These are phyloP conservation scores for Oryzias sinensis DNA, from an alignment of 2,797 vertebrate species.

Conservation along the genomic window DNA sequence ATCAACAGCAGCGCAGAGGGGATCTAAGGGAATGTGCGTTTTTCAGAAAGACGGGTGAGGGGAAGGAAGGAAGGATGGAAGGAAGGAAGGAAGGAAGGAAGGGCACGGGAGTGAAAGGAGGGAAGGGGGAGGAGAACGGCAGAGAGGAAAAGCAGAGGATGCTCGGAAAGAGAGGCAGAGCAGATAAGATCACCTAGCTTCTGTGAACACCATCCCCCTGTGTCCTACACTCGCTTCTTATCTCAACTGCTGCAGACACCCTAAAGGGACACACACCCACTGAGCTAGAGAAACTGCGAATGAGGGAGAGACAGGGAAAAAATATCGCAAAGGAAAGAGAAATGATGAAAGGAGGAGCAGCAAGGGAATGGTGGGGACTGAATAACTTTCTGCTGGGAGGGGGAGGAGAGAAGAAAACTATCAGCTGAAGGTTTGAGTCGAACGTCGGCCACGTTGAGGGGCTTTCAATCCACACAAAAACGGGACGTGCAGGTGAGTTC, in stretches of 20 bases:
- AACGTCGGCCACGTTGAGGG: slow-evolving; percentile 39
- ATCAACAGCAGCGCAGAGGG: slow-evolving; percentile 72
- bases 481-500: slow-evolving; percentile 27
- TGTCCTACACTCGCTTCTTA: slow-evolving; percentile 81
- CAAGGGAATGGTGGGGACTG: slow-evolving; percentile 55
- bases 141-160: slow-evolving; percentile 49
- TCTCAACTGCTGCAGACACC: slow-evolving; percentile 79
- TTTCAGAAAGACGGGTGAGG: slow-evolving; percentile 10
- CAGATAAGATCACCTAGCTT: slow-evolving; percentile 80
- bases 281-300: slow-evolving; percentile 38
- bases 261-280: slow-evolving; percentile 79
- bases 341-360: slow-evolving; percentile 62
- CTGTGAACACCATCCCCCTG: slow-evolving; percentile 83
- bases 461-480: slow-evolving; percentile 51
- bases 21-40: slow-evolving; percentile 60
- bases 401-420: slow-evolving; percentile 55
- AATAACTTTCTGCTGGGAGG: slow-evolving; percentile 53
- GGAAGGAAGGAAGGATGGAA: slow-evolving; percentile 10
- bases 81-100: slow-evolving; percentile 29
- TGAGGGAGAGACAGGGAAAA: slow-evolving; percentile 23
- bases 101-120: slow-evolving; percentile 42
- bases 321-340: slow-evolving; percentile 38
- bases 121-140: slow-evolving; percentile 47
- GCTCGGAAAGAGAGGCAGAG: slow-evolving; percentile 45
- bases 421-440: slow-evolving; percentile 53